These are phyloP conservation scores for Periophthalmodon schlosseri DNA, from an alignment of 2,113 vertebrate genomes.

Conservation along the genomic window DNA sequence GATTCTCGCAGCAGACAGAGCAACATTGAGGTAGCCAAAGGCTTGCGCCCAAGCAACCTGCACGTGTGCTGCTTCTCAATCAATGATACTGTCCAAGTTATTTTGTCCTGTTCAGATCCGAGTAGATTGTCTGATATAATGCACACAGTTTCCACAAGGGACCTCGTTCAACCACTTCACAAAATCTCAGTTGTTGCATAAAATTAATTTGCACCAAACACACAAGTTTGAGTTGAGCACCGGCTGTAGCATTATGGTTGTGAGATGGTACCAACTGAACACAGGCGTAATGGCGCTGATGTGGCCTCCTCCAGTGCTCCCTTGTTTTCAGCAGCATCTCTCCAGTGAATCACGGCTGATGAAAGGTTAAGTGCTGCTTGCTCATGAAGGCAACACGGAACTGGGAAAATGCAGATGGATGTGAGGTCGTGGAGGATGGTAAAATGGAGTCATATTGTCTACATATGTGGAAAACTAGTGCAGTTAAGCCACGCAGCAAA, in stretches of 20 bases:
- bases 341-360: slow-evolving; percentile 28
- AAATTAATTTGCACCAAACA: slow-evolving; percentile 5
- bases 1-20: no score
- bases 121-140: not conserved
- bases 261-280: not conserved
- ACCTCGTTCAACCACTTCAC: not conserved
- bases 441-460: not conserved
- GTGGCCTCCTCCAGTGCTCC: slow-evolving; percentile 17
- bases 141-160: not conserved
- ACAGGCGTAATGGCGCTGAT: slow-evolving; percentile 18
- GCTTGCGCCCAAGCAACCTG: not conserved
- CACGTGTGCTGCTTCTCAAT: not conserved
- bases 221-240: not conserved
- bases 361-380: slow-evolving; percentile 53
- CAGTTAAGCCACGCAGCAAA: not conserved
- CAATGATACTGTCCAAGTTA: not conserved
- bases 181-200: not conserved
- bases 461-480: not conserved
- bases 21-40: no score
- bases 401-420: slow-evolving; percentile 31
- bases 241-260: not conserved
- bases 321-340: slow-evolving; percentile 16
- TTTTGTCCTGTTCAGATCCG: no score
- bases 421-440: slow-evolving; percentile 1
- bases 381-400: slow-evolving; percentile 35